Evolutionary conservation across 2,888 invertebrate species (phyloP).

Genomic region (Zygogramma bicolorata): DNA sequence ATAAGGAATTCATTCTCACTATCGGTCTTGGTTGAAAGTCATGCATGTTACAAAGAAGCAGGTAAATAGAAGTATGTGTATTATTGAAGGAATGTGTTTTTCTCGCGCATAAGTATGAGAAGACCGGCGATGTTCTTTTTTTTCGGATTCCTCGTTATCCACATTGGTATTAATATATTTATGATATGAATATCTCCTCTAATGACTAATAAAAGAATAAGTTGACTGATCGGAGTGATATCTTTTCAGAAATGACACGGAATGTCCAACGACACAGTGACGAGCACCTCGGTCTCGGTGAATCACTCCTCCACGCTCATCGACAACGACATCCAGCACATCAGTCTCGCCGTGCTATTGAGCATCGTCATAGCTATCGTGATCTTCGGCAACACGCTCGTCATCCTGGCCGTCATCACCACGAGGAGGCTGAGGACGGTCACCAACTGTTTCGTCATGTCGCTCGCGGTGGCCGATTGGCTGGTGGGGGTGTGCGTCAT

Average conservation of each 20-base stretch:
- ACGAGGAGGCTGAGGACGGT: conserved; percentile 90
- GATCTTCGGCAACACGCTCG: conserved; percentile 88
- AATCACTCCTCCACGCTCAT: conserved; percentile 13
- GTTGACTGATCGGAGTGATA: conserved; percentile 14
- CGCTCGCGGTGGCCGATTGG: conserved; percentile 92
- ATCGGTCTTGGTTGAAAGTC: too few species aligned
- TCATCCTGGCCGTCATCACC: conserved; percentile 89
- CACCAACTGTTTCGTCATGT: conserved; percentile 96
- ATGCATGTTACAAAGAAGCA: too few species aligned
- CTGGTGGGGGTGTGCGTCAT: conserved; percentile 94
- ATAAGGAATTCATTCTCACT: too few species aligned
- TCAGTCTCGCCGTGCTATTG: conserved; percentile 74
- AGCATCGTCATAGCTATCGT: conserved; percentile 79
- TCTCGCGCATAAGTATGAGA: too few species aligned
- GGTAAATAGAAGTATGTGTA: too few species aligned
- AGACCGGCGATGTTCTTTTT: too few species aligned
- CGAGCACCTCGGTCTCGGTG: conserved; percentile 31
- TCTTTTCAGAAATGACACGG: conserved; percentile 62
- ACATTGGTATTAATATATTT: too few species aligned
- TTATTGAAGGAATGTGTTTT: too few species aligned
- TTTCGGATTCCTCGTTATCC: too few species aligned
- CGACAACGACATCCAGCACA: conserved; percentile 64
- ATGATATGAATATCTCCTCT: too few species aligned
- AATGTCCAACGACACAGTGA: conserved; percentile 59
- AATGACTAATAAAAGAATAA: too few species aligned